Percentiles rank a stretch among this genome's conserved stretches.
These are phyloP conservation scores for Polypterus bichir DNA, from an alignment of 2,113 vertebrate genomes.

Conservation along the genomic window DNA sequence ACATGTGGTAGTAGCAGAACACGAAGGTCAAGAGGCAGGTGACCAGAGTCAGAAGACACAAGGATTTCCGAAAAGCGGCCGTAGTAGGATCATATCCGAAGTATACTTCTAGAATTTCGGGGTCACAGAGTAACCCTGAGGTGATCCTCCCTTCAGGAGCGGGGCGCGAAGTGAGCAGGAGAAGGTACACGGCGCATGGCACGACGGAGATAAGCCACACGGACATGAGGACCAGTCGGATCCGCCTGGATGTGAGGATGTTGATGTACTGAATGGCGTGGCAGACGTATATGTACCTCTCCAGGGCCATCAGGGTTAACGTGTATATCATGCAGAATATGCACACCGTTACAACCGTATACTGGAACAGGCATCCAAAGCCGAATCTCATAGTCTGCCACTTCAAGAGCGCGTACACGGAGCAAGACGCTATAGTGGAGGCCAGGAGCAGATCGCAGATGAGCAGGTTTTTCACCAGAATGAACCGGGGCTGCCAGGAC, in stretches of 20 bases:
- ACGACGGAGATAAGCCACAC: constrained; percentile 28
- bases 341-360: too few species aligned
- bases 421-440: too few species aligned
- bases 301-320: constrained; percentile 41
- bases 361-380: too few species aligned
- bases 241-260: constrained; percentile 26
- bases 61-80: constrained; percentile 22
- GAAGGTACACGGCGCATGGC: not conserved
- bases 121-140: constrained; percentile 33
- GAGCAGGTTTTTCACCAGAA: constrained; percentile 31
- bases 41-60: constrained; percentile 11
- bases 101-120: constrained; percentile 32
- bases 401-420: too few species aligned
- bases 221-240: constrained; percentile 16
- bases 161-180: constrained; percentile 18
- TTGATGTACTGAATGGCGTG: constrained; percentile 31
- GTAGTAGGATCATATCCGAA: constrained; percentile 30
- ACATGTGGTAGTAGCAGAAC: too few species aligned
- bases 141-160: not conserved
- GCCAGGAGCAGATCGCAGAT: too few species aligned
- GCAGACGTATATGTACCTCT: constrained; percentile 42
- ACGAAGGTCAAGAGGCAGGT: constrained; percentile 26
- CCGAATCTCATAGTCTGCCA: too few species aligned
- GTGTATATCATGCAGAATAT: constrained; percentile 29
- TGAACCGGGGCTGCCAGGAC: constrained; percentile 33